Evolutionary conservation across 2,888 invertebrate species (phyloP).

Genomic region (Autographa gamma): DNA sequence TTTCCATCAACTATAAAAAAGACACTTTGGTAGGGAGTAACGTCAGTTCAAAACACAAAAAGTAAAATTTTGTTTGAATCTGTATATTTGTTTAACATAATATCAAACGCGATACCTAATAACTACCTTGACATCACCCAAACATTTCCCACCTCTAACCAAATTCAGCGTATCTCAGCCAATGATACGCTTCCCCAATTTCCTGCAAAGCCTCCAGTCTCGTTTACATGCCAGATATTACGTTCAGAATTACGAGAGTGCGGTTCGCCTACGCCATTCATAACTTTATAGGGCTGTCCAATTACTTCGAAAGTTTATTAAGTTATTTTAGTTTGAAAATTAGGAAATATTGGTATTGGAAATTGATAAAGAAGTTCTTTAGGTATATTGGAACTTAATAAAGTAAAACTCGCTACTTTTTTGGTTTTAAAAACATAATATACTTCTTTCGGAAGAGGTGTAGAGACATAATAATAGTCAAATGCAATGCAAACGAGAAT

Average conservation of each 20-base stretch:
- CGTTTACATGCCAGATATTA: constrained; percentile 43
- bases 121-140: background rate
- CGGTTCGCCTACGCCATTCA: constrained; percentile 49
- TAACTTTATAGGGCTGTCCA: constrained; percentile 36
- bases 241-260: constrained; percentile 51
- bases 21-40: no score
- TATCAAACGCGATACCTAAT: no score
- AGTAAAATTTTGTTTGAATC: no score
- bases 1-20: no score
- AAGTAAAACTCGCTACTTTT: background rate
- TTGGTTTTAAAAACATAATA: background rate
- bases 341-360: background rate
- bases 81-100: no score
- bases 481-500: no score
- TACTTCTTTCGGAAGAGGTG: no score
- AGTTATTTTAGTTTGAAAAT: background rate
- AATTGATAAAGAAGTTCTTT: background rate
- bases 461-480: no score
- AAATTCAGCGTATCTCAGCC: background rate
- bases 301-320: background rate
- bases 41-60: no score
- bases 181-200: constrained; percentile 12
- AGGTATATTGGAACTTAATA: background rate
- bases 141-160: background rate
- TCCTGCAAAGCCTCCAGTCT: constrained; percentile 23